Conservation (phyloP, 2,888 invertebrate genomes). For the Bellardia bayeri region DNA sequence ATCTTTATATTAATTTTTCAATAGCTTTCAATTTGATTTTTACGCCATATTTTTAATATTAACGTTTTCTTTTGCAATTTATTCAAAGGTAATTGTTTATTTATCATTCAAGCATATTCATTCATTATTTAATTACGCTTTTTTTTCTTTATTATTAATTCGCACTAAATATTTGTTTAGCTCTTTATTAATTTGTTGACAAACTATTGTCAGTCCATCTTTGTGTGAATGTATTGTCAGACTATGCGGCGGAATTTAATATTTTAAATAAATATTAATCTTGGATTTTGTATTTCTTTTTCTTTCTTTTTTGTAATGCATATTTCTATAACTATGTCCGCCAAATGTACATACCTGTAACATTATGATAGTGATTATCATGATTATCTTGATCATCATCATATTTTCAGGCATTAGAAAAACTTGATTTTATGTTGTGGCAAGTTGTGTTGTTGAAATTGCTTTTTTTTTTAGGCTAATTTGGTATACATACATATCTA, state of each 20-base stretch:
- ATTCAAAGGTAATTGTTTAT: constrained; percentile 4
- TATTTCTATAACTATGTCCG: constrained; percentile 8
- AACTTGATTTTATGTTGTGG: constrained; percentile 9
- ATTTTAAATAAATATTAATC: constrained; percentile 50
- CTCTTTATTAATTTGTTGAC: constrained; percentile 67
- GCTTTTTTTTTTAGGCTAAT: background rate
- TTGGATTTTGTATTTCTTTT: constrained; percentile 36
- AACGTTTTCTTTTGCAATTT: background rate
- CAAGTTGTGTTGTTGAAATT: background rate
- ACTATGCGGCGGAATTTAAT: constrained; percentile 35
- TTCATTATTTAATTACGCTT: constrained; percentile 37
- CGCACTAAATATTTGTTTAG: constrained; percentile 64
- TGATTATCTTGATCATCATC: constrained; percentile 6
- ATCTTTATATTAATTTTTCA: too few relatives aligned
- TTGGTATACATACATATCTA: background rate
- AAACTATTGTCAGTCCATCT: constrained; percentile 32
- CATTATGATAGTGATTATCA: constrained; percentile 28
- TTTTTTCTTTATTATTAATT: constrained; percentile 19
- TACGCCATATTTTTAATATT: too few relatives aligned
- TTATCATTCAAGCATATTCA: constrained; percentile 4
- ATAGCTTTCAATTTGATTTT: too few relatives aligned
- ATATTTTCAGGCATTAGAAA: background rate
- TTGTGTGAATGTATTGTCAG: background rate
- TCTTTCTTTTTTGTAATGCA: constrained; percentile 1
- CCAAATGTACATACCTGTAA: constrained; percentile 37